These are phyloP conservation scores for Morone chrysops DNA, from an alignment of 2,113 vertebrate species.

Conservation along the genomic window DNA sequence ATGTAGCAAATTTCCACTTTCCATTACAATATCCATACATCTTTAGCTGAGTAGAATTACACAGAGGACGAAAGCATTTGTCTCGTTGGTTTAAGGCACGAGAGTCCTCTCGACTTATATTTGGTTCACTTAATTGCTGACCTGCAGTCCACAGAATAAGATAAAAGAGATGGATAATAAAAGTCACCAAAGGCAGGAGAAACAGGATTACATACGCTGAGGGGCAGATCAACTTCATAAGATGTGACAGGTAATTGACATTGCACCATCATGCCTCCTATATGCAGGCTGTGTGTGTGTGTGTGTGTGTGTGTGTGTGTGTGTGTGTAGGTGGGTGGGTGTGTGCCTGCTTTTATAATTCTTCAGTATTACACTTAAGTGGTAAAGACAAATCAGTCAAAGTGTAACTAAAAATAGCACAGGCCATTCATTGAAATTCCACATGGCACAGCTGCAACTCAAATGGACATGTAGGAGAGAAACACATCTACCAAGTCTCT, in stretches of 20 bases:
- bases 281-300: not conserved
- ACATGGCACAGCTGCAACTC: constrained; percentile 33
- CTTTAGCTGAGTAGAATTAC: constrained; percentile 19
- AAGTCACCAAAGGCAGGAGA: constrained; percentile 14
- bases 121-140: constrained; percentile 1
- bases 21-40: constrained; percentile 22
- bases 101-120: constrained; percentile 19
- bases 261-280: constrained; percentile 17
- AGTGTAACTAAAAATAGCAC: constrained; percentile 75
- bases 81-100: constrained; percentile 25
- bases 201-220: constrained; percentile 22
- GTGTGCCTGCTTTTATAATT: constrained; percentile 21
- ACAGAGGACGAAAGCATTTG: constrained; percentile 9
- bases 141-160: constrained; percentile 12
- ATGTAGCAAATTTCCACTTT: constrained; percentile 3
- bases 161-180: constrained; percentile 19
- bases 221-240: constrained; percentile 26
- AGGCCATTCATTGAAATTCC: constrained; percentile 75
- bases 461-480: constrained; percentile 56
- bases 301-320: not conserved
- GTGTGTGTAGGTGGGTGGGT: not conserved
- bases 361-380: constrained; percentile 17
- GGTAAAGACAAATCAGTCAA: constrained; percentile 54
- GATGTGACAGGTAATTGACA: constrained; percentile 44
- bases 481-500: constrained; percentile 24